These are phyloP conservation scores for Hypercompe scribonia DNA, from an alignment of 2,888 invertebrate genomes.

Conservation along the genomic window DNA sequence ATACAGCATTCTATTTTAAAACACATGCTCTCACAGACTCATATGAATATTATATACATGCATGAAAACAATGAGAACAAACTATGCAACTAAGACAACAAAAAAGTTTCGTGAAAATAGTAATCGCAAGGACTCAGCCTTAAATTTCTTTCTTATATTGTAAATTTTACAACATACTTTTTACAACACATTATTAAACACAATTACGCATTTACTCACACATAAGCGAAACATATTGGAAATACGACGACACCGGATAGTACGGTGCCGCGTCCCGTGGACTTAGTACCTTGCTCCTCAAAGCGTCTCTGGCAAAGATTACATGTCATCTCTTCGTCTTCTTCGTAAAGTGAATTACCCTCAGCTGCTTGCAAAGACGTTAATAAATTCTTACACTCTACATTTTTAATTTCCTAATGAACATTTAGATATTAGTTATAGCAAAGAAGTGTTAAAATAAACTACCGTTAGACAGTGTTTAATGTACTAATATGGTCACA, in stretches of 20 bases:
- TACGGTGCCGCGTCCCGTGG: slow-evolving; percentile 73
- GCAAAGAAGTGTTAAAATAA: slow-evolving; percentile 45
- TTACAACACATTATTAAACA: slow-evolving; percentile 71
- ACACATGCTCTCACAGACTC: slow-evolving; percentile 63
- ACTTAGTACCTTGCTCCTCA: slow-evolving; percentile 91
- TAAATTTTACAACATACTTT: slow-evolving; percentile 57
- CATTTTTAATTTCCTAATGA: slow-evolving; percentile 56
- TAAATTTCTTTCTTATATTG: slow-evolving; percentile 60
- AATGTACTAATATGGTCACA: slow-evolving; percentile 36
- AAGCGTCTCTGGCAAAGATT: slow-evolving; percentile 92
- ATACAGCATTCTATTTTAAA: slow-evolving; percentile 63
- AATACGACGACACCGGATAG: slow-evolving; percentile 79
- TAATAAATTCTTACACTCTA: slow-evolving; percentile 83
- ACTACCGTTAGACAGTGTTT: slow-evolving; percentile 43
- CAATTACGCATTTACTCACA: slow-evolving; percentile 86
- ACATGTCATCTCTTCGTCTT: slow-evolving; percentile 90
- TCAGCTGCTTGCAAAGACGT: slow-evolving; percentile 89
- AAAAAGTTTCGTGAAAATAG: slow-evolving; percentile 59
- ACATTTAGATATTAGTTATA: slow-evolving; percentile 50
- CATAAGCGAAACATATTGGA: slow-evolving; percentile 82
- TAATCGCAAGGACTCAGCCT: slow-evolving; percentile 56
- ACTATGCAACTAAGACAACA: slow-evolving; percentile 62
- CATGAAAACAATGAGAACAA: slow-evolving; percentile 63
- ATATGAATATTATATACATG: slow-evolving; percentile 66
- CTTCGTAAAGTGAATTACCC: slow-evolving; percentile 88